A percentile compares a stretch with the other conserved stretches of the same genome.
These are phyloP conservation scores for Synaphobranchus kaupii DNA, from an alignment of 2,797 vertebrate genomes.

Conservation along the genomic window DNA sequence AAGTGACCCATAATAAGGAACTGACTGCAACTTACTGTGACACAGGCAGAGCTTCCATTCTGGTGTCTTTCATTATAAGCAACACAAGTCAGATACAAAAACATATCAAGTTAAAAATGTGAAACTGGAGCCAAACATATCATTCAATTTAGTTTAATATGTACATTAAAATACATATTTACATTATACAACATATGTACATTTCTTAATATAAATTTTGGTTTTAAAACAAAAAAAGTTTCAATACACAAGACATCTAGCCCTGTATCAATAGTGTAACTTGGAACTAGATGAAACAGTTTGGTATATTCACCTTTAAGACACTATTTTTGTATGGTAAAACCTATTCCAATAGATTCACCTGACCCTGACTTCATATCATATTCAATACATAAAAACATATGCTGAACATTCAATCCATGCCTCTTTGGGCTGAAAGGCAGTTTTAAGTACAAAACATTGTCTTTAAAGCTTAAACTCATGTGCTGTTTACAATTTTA, in stretches of 20 bases:
- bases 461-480: constrained; percentile 69
- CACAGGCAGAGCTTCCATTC: constrained; percentile 9
- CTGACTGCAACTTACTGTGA: constrained; percentile 51
- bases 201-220: constrained; percentile 78
- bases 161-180: constrained; percentile 91
- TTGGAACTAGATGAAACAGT: constrained; percentile 69
- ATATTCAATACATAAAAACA: constrained; percentile 46
- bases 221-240: constrained; percentile 72
- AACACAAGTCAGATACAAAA: constrained; percentile 9
- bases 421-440: constrained; percentile 62
- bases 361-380: constrained; percentile 38
- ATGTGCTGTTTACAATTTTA: constrained; percentile 66
- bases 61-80: not conserved
- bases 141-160: constrained; percentile 79
- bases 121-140: constrained; percentile 37
- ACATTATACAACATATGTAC: constrained; percentile 87
- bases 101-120: not conserved
- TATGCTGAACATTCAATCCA: constrained; percentile 49
- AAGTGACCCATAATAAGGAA: constrained; percentile 50
- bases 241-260: constrained; percentile 88
- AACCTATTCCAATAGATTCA: constrained; percentile 32
- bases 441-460: constrained; percentile 81
- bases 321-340: constrained; percentile 52
- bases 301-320: constrained; percentile 76
- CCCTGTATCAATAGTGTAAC: constrained; percentile 87